These are phyloP conservation scores for Poeciliopsis occidentalis DNA, from an alignment of 2,113 vertebrate species.

Conservation along the genomic window DNA sequence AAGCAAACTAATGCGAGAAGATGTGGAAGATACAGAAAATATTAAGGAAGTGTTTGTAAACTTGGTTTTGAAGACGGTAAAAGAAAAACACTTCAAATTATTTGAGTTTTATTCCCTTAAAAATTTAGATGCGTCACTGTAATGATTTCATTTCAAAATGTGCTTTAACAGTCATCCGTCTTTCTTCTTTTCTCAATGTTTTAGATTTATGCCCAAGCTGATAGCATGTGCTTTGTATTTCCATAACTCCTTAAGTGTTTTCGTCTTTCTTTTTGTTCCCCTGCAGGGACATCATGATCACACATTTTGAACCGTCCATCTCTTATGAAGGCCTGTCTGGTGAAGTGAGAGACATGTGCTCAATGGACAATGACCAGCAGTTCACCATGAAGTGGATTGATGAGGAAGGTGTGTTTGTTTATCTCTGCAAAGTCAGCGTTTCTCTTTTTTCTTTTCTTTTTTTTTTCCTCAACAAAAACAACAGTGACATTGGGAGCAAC, in stretches of 20 bases:
- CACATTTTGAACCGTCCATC: conserved; percentile 97
- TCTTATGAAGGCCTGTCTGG: conserved; percentile 91
- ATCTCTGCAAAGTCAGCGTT: neutral
- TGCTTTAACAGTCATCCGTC: neutral
- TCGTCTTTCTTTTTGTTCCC: neutral
- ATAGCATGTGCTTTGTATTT: neutral
- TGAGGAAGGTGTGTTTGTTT: conserved; percentile 88
- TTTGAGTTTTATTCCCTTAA: too few species aligned
- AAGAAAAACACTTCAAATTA: neutral
- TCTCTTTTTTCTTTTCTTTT: neutral
- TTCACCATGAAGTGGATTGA: conserved; percentile 99
- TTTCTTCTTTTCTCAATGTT: neutral
- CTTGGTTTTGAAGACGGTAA: neutral
- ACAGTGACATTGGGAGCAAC: neutral
- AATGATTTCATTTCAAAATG: too few species aligned
- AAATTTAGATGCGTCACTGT: too few species aligned
- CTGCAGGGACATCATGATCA: conserved; percentile 98
- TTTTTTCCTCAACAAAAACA: neutral
- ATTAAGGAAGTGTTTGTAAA: neutral
- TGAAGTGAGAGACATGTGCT: conserved; percentile 97
- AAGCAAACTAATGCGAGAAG: neutral
- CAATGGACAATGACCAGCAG: conserved; percentile 95
- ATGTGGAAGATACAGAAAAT: too few species aligned
- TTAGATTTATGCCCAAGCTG: neutral
- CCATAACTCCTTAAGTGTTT: neutral